These are phyloP conservation scores for Epistrophe grossulariae DNA, from an alignment of 2,888 invertebrate genomes.

Conservation along the genomic window DNA sequence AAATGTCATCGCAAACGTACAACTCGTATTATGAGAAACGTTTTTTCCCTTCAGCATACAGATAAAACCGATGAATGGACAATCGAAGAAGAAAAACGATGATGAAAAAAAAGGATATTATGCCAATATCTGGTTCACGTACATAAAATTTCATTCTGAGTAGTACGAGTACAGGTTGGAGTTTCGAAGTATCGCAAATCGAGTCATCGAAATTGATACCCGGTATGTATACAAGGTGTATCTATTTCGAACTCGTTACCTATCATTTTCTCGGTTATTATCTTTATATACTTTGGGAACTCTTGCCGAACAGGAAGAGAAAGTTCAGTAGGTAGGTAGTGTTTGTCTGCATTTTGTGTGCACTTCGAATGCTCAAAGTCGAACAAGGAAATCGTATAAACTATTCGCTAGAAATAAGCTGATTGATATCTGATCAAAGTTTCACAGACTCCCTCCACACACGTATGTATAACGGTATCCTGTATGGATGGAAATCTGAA, in stretches of 20 bases:
- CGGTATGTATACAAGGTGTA: not conserved
- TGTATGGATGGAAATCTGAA: not conserved
- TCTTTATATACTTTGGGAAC: not conserved
- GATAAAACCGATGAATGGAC: conserved; percentile 19
- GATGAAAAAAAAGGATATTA: conserved; percentile 10
- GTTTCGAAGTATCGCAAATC: not conserved
- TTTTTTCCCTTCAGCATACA: not conserved
- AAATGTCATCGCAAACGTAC: conserved; percentile 25
- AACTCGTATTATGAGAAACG: not conserved
- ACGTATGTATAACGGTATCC: not conserved
- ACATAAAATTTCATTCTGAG: conserved; percentile 2
- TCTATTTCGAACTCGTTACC: conserved; percentile 37
- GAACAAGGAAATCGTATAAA: conserved; percentile 33
- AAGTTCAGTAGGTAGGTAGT: not conserved
- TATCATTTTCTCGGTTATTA: conserved; percentile 8
- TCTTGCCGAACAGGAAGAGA: conserved; percentile 21
- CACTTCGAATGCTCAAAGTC: conserved; percentile 11
- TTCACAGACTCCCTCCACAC: not conserved
- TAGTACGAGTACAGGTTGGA: not conserved
- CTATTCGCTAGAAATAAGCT: conserved; percentile 36
- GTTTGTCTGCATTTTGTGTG: conserved; percentile 26
- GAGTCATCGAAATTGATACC: not conserved
- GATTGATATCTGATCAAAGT: conserved; percentile 63
- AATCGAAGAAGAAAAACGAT: not conserved
- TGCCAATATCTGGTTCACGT: conserved; percentile 50